A percentile compares a stretch with the other conserved stretches of the same genome.
Evolutionary conservation across 2,113 vertebrate species (phyloP).

Genomic region (Gracilinanus agilis): DNA sequence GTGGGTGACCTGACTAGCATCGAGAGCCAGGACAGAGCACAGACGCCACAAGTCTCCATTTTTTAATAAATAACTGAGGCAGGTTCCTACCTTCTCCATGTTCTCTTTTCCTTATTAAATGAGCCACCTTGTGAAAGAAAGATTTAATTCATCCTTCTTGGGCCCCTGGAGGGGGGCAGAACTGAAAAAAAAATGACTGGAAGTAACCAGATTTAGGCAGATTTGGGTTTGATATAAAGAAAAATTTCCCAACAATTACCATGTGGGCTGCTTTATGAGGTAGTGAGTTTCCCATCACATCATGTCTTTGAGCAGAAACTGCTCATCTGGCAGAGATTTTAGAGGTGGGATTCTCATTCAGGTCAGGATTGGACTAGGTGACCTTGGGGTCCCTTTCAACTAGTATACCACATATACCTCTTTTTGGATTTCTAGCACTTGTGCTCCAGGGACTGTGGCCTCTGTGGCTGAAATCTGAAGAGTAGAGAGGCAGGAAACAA

Average conservation of each 20-base stretch:
- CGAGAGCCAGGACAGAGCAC: not conserved
- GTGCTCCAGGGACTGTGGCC: too few relatives aligned
- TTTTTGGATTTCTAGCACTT: too few relatives aligned
- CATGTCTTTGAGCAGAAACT: not conserved
- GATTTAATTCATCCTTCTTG: not conserved
- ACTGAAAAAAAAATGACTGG: not conserved
- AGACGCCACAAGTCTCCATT: not conserved
- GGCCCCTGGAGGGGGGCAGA: not conserved
- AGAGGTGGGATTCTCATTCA: not conserved
- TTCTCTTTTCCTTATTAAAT: not conserved
- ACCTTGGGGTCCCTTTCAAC: not conserved
- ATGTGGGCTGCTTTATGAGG: not conserved
- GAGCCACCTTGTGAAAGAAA: not conserved
- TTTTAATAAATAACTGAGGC: not conserved
- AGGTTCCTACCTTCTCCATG: not conserved
- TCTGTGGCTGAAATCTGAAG: not conserved
- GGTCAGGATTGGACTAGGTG: not conserved
- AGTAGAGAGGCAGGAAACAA: not conserved
- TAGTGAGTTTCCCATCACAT: not conserved
- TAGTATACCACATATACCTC: not conserved
- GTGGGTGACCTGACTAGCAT: not conserved
- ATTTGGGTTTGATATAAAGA: not conserved
- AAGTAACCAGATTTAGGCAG: not conserved
- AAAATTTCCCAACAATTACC: not conserved
- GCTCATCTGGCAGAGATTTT: not conserved